A percentile compares a stretch with the other conserved stretches of the same genome.
Conservation (phyloP, 2,113 vertebrate genomes). For the Mystacornis crossleyi region DNA sequence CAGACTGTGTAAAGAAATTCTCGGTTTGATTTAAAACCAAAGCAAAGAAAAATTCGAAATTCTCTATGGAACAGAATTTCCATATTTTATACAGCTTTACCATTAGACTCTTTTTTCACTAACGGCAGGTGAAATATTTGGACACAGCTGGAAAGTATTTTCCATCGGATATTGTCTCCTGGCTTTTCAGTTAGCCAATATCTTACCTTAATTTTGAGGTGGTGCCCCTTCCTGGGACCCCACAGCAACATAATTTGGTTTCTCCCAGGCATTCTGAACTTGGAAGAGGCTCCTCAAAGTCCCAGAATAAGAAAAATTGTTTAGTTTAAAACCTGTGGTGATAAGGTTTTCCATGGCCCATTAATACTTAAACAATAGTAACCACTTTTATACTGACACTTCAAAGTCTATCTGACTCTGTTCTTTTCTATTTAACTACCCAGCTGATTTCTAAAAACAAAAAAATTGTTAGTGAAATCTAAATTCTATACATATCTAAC, state of each 20-base stretch:
- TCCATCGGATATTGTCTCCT: background rate
- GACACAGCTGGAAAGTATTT: background rate
- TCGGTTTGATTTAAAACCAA: background rate
- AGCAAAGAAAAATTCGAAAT: background rate
- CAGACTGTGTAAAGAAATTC: background rate
- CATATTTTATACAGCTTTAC: background rate
- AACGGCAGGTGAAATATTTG: background rate
- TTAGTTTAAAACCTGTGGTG: background rate
- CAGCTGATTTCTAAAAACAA: background rate
- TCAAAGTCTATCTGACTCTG: background rate
- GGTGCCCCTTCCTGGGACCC: no score
- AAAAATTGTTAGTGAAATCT: constrained; percentile 21
- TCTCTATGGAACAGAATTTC: background rate
- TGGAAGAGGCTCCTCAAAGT: background rate
- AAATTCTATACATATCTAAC: background rate
- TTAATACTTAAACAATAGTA: constrained; percentile 22
- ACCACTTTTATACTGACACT: background rate
- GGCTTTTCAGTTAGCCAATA: background rate
- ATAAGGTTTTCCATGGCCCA: background rate
- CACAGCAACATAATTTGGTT: no score
- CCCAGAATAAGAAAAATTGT: background rate
- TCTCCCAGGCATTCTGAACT: background rate
- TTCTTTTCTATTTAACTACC: constrained; percentile 21
- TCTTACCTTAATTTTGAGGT: background rate
- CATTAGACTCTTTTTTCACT: background rate